Evolutionary conservation across 2,797 vertebrate species (phyloP).

Genomic region (Anabas testudineus): DNA sequence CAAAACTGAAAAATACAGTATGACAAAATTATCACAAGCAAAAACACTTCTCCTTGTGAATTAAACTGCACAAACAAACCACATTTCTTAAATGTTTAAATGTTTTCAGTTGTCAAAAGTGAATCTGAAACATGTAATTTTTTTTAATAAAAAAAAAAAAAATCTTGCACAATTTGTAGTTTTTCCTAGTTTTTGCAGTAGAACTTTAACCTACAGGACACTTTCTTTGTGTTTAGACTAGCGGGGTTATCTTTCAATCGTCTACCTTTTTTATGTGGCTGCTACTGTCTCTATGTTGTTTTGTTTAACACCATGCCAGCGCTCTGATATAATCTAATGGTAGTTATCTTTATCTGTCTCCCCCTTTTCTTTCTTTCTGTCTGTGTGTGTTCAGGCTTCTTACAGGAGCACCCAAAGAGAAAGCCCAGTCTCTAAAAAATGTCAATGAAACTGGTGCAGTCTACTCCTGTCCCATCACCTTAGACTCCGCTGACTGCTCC

Average conservation of each 20-base stretch:
- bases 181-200: no score
- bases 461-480: slow-evolving; percentile 90
- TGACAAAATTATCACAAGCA: no score
- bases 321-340: slow-evolving; percentile 39
- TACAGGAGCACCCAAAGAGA: slow-evolving; percentile 90
- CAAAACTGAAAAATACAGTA: no score
- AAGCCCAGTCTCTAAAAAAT: slow-evolving; percentile 73
- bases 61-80: no score
- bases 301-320: slow-evolving; percentile 33
- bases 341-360: slow-evolving; percentile 18
- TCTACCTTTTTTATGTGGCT: slow-evolving; percentile 8
- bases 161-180: no score
- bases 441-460: slow-evolving; percentile 90
- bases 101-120: no score
- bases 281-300: slow-evolving; percentile 21
- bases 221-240: slow-evolving; percentile 35
- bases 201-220: background rate
- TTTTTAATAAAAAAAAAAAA: no score
- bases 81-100: background rate
- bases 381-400: slow-evolving; percentile 84
- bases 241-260: slow-evolving; percentile 30
- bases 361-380: slow-evolving; percentile 22
- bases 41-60: no score
- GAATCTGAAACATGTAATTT: no score
- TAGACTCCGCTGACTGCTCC: slow-evolving; percentile 84